Conservation (phyloP, 2,888 invertebrate genomes). For the Eledona agricola region DNA sequence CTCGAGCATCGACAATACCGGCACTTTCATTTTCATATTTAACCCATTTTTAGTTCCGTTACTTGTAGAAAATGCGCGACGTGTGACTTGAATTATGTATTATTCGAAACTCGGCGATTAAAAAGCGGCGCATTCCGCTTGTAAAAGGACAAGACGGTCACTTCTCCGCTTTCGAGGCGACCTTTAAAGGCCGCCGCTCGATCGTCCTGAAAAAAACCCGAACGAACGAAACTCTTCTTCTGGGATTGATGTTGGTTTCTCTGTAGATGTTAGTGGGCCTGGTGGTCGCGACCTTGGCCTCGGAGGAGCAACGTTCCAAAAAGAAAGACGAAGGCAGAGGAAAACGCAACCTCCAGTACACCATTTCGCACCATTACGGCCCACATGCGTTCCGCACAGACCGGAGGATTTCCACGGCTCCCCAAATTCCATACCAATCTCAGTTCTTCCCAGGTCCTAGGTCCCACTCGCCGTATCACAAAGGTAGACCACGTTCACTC, state of each 20-base stretch:
- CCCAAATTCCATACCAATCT: constrained; percentile 54
- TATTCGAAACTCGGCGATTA: constrained; percentile 23
- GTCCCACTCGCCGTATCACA: constrained; percentile 52
- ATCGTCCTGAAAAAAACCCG: neutral
- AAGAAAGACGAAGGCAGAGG: constrained; percentile 64
- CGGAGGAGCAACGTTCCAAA: constrained; percentile 58
- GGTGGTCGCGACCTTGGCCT: constrained; percentile 66
- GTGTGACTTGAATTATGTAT: constrained; percentile 39
- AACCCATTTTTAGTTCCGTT: constrained; percentile 42
- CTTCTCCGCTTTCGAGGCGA: constrained; percentile 7
- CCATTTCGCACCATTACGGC: constrained; percentile 67
- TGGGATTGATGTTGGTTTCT: constrained; percentile 39
- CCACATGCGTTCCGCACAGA: constrained; percentile 67
- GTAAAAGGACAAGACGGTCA: constrained; percentile 15
- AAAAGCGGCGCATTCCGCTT: constrained; percentile 1
- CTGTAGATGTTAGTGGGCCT: constrained; percentile 67
- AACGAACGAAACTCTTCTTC: no score
- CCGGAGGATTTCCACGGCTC: constrained; percentile 66
- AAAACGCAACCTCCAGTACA: constrained; percentile 69
- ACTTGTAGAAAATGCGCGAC: constrained; percentile 34
- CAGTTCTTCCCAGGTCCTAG: constrained; percentile 56
- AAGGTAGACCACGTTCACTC: constrained; percentile 60
- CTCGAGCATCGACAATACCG: neutral
- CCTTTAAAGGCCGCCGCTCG: constrained; percentile 20
- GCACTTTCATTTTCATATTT: constrained; percentile 37